These are phyloP conservation scores for Rhimphoctona megacephalus DNA, from an alignment of 2,888 invertebrate species.

Conservation along the genomic window DNA sequence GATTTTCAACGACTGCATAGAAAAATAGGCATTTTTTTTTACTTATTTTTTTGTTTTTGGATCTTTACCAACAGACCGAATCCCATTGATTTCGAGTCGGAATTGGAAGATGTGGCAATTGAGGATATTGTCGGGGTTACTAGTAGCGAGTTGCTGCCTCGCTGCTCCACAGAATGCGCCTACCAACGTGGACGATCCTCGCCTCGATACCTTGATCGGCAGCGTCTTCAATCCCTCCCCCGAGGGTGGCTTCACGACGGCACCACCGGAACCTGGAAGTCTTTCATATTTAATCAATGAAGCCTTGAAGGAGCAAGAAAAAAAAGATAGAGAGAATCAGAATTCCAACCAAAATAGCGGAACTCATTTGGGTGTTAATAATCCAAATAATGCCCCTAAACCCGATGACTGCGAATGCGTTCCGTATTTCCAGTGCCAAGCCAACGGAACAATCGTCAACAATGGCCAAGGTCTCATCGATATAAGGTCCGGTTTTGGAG, in stretches of 20 bases:
- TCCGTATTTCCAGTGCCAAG: slow-evolving; percentile 90
- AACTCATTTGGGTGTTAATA: slow-evolving; percentile 56
- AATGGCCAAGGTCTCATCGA: slow-evolving; percentile 92
- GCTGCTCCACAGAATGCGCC: slow-evolving; percentile 68
- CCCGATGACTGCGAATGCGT: slow-evolving; percentile 89
- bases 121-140: slow-evolving; percentile 97
- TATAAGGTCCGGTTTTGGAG: slow-evolving; percentile 87
- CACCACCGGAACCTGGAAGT: slow-evolving; percentile 10
- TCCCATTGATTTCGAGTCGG: slow-evolving; percentile 5
- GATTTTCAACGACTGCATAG: background rate
- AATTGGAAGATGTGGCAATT: slow-evolving; percentile 80
- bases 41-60: background rate
- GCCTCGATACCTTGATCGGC: slow-evolving; percentile 69
- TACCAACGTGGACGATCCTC: slow-evolving; percentile 15
- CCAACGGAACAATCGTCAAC: slow-evolving; percentile 87
- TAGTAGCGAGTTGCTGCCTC: slow-evolving; percentile 70
- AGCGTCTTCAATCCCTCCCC: slow-evolving; percentile 56
- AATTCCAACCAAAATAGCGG: background rate
- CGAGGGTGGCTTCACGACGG: background rate
- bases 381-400: slow-evolving; percentile 38
- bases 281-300: slow-evolving; percentile 47
- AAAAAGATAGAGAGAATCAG: background rate
- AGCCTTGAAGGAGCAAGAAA: slow-evolving; percentile 52
- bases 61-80: slow-evolving; percentile 1
- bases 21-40: background rate